phyloP scores from a whole-genome alignment of 2,888 invertebrate species.

The Pammene aurita region DNA sequence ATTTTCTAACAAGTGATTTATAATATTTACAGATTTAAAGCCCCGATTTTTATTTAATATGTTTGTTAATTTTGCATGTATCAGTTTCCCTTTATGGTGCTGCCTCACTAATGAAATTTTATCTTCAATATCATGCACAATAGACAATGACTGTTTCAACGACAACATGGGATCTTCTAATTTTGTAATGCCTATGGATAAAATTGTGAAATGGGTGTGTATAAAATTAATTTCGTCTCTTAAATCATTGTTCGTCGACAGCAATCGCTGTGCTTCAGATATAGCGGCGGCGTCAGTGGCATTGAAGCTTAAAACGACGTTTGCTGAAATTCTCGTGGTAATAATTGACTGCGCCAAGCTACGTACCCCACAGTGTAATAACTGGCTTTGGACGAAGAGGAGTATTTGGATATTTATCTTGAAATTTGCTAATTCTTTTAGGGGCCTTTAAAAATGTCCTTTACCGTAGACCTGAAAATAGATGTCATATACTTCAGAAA shows the following conservation, averaged over 20 bases:
- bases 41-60: no score
- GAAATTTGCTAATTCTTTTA: slow-evolving; percentile 18
- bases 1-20: no score
- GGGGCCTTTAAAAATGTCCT: slow-evolving; percentile 15
- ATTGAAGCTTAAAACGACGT: slow-evolving; percentile 13
- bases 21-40: no score
- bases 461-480: no score
- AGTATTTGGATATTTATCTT: slow-evolving; percentile 16
- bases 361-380: slow-evolving; percentile 12
- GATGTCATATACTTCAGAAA: no score
- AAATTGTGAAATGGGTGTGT: slow-evolving; percentile 16
- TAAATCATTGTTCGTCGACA: slow-evolving; percentile 8
- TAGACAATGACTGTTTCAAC: slow-evolving; percentile 8
- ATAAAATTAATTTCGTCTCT: slow-evolving; percentile 12
- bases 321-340: slow-evolving; percentile 18
- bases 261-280: slow-evolving; percentile 11
- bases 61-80: no score
- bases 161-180: slow-evolving; percentile 14
- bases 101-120: no score
- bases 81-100: no score
- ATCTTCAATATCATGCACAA: slow-evolving; percentile 10
- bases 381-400: slow-evolving; percentile 17
- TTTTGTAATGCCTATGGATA: slow-evolving; percentile 12
- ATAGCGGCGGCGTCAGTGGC: slow-evolving; percentile 7
- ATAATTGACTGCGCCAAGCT: slow-evolving; percentile 11